Evolutionary conservation across 2,888 invertebrate species (phyloP).

Genomic region (Hydriomena furcata): DNA sequence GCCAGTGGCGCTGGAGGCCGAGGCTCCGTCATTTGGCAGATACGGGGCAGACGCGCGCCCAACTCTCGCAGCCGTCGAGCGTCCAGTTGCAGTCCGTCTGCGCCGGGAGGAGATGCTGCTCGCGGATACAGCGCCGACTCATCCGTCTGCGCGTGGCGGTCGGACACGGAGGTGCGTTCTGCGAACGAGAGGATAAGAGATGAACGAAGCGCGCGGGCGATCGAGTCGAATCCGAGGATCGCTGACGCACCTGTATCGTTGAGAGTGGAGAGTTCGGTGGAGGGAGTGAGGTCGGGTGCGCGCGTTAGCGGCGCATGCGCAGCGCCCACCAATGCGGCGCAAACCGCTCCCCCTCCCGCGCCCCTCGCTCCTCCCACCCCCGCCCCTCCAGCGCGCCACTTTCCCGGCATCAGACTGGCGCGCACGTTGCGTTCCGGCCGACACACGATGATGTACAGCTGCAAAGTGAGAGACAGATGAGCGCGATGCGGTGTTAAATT

Average conservation of each 20-base stretch:
- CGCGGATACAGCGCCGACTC: slow-evolving; percentile 46
- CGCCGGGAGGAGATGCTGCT: slow-evolving; percentile 39
- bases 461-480: slow-evolving; percentile 62
- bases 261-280: slow-evolving; percentile 64
- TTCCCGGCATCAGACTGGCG: slow-evolving; percentile 58
- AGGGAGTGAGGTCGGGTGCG: slow-evolving; percentile 57
- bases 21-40: slow-evolving; percentile 11
- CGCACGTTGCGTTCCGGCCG: slow-evolving; percentile 73
- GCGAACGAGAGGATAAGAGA: slow-evolving; percentile 7
- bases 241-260: slow-evolving; percentile 50
- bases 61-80: slow-evolving; percentile 30
- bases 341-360: slow-evolving; percentile 58
- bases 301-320: slow-evolving; percentile 52
- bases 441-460: slow-evolving; percentile 69
- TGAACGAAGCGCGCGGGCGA: too few relatives aligned
- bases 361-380: slow-evolving; percentile 39
- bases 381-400: slow-evolving; percentile 56
- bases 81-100: slow-evolving; percentile 14
- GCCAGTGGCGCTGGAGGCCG: slow-evolving; percentile 35
- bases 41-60: slow-evolving; percentile 5
- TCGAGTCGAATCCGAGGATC: not conserved
- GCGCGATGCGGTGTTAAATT: too few relatives aligned
- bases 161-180: slow-evolving; percentile 56
- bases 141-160: slow-evolving; percentile 69
- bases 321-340: slow-evolving; percentile 56